Base-by-base conservation (phyloP, 2,888 invertebrate species). In the Mythimna vitellina region DNA sequence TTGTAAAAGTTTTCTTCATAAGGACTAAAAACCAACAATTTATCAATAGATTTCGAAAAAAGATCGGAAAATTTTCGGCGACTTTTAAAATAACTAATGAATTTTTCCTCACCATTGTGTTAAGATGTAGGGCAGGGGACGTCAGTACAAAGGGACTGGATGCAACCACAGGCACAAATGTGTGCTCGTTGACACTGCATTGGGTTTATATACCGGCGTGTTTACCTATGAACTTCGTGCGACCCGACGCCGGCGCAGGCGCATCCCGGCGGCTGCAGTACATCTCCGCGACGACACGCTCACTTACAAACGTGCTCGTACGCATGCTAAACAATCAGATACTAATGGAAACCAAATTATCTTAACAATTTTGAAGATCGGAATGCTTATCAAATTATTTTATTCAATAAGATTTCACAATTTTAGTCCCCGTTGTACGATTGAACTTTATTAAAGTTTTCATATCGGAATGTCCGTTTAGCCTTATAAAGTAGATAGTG, bases 141-240 rank as follows among this genome's bases (percentile, higher is more conserved):
- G 75, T 82, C 77, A 78, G 68, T 82, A 68, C 80, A 84, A 85
- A 89, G 86, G 87, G 91, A 92, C 92, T 92, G 92, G 92, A 91
- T 92, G 87, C 91, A 91, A 88, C 87, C 92, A 92, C 92, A 87
- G 87, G 86, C 92, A 89, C 89, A 88, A 90, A 90, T 95, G 91
- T 95, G 95, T 93, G 93, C 90, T 89, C 89, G 89, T 90, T 94
- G 96, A 94, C 94, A 96, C 92, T 88, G 95, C 91, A 92, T 90
- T 90, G 90, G 89, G 93, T 93, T 96, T 96, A 96, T 96, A 96
- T 95, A 96, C 92, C 89, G 87, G 83, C 89, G 89, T 90, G 91
- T 93, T 96, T 96, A 96, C 96, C 95, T 96, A 93, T 96, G 96
- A 96, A 96, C 96, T 95, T 95, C 93, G 93, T 88, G 87, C 93